These are phyloP conservation scores for Podarcis raffonei DNA, from an alignment of 2,113 vertebrate species.

Conservation along the genomic window DNA sequence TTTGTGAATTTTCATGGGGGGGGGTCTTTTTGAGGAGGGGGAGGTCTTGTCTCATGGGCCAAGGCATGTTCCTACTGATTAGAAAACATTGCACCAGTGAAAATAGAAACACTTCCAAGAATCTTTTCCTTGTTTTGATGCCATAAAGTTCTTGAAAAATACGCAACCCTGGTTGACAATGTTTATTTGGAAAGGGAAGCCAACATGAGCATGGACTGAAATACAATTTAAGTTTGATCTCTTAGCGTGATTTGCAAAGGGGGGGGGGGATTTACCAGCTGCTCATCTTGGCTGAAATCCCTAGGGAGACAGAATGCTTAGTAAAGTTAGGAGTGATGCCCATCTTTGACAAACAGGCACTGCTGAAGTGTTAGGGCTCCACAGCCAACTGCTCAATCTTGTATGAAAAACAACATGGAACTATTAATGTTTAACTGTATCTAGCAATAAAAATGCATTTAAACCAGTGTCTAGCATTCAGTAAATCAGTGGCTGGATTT, in stretches of 20 bases:
- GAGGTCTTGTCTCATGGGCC: background rate
- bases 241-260: constrained; percentile 21
- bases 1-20: background rate
- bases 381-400: constrained; percentile 40
- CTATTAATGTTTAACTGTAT: constrained; percentile 25
- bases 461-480: constrained; percentile 35
- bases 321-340: constrained; percentile 31
- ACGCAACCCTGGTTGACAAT: background rate
- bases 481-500: constrained; percentile 18
- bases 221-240: constrained; percentile 20
- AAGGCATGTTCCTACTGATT: background rate
- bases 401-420: background rate
- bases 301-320: constrained; percentile 8
- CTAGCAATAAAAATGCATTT: constrained; percentile 42
- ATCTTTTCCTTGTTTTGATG: background rate
- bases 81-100: background rate
- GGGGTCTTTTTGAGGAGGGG: background rate
- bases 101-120: background rate
- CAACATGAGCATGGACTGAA: constrained; percentile 24
- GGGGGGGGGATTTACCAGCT: background rate
- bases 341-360: constrained; percentile 28
- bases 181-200: background rate
- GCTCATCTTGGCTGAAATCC: constrained; percentile 34
- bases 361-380: constrained; percentile 21
- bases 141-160: background rate